A percentile compares a stretch with the other conserved stretches of the same genome.
Evolutionary conservation across 2,888 invertebrate species (phyloP).

Genomic region (Mythimna albipuncta): DNA sequence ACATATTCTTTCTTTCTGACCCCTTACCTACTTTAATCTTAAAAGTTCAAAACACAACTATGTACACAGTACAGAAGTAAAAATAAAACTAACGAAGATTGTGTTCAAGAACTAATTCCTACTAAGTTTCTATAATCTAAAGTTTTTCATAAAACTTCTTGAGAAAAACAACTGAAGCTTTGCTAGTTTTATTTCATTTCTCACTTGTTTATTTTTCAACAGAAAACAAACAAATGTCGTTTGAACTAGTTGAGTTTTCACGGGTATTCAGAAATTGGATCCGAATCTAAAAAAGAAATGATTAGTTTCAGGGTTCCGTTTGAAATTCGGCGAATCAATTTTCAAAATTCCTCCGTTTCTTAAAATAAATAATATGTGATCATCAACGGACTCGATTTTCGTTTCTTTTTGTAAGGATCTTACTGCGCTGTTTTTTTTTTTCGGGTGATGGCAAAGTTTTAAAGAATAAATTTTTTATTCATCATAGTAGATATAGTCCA

Average conservation of each 20-base stretch:
- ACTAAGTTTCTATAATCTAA: neutral
- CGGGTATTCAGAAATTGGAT: constrained; percentile 28
- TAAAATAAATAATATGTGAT: too few relatives aligned
- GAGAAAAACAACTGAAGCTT: constrained; percentile 26
- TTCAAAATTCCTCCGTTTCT: neutral
- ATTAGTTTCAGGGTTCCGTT: neutral
- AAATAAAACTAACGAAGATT: constrained; percentile 8
- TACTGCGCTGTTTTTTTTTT: too few relatives aligned
- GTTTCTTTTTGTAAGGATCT: too few relatives aligned
- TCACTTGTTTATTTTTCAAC: constrained; percentile 15
- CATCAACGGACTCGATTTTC: too few relatives aligned
- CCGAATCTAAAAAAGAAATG: neutral
- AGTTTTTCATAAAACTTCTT: constrained; percentile 20
- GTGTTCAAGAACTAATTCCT: constrained; percentile 5
- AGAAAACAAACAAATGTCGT: constrained; percentile 15
- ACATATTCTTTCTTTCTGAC: too few relatives aligned
- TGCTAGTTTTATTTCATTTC: constrained; percentile 18
- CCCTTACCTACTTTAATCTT: too few relatives aligned
- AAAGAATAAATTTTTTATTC: too few relatives aligned
- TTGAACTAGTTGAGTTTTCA: constrained; percentile 9
- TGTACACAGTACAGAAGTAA: neutral
- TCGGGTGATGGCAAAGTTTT: too few relatives aligned
- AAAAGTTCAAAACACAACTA: neutral
- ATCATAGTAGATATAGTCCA: too few relatives aligned
- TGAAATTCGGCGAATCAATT: neutral